phyloP scores from a whole-genome alignment of 2,113 vertebrate species.

The Clupea harengus region DNA sequence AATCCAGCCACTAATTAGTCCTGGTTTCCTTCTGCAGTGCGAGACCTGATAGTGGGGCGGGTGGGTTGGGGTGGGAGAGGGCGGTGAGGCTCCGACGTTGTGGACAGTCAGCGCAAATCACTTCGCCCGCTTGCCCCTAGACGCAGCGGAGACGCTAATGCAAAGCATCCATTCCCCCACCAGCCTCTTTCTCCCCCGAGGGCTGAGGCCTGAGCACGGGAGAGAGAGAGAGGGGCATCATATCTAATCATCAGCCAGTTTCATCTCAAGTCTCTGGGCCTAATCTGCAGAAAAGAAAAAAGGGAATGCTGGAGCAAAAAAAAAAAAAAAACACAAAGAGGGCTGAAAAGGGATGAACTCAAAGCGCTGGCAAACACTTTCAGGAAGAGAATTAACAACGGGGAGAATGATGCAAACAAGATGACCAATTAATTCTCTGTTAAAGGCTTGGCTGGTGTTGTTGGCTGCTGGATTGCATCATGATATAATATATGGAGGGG shows the following conservation, averaged over 20 bases:
- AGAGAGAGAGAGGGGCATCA: conserved; percentile 18
- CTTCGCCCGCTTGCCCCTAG: not conserved
- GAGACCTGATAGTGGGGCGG: not conserved
- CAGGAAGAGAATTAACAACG: not conserved
- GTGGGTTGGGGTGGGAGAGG: not conserved
- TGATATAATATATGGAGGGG: not conserved
- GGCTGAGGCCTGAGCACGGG: not conserved
- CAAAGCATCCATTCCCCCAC: conserved; percentile 18
- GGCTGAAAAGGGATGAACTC: not conserved
- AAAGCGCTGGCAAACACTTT: not conserved
- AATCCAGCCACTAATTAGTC: conserved; percentile 29
- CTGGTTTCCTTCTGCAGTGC: not conserved
- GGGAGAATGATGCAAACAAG: conserved; percentile 3
- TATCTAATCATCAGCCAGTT: conserved; percentile 26
- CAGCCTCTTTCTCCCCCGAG: not conserved
- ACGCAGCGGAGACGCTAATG: not conserved
- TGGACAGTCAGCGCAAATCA: conserved; percentile 38
- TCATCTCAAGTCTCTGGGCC: not conserved
- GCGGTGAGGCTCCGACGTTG: conserved; percentile 20
- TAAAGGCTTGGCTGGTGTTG: not conserved
- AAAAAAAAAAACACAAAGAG: not conserved
- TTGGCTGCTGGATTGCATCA: not conserved
- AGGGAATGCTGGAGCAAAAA: not conserved
- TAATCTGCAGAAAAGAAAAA: not conserved
- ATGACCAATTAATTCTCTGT: conserved; percentile 8